Conservation (phyloP, 2,888 invertebrate species). For the Apodemia hepburni region DNA sequence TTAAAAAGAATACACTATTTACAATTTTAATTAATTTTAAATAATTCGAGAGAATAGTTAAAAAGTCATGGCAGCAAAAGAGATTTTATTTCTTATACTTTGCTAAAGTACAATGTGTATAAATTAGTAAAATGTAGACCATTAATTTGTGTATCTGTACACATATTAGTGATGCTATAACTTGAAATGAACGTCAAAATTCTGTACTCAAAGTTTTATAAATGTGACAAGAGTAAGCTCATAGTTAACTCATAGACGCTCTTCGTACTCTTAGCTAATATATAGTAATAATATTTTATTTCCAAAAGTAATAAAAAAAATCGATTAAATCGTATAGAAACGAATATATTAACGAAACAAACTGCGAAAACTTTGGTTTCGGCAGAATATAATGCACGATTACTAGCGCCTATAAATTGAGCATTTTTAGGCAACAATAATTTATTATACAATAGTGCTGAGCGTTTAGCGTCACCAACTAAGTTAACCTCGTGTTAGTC, state of each 20-base stretch:
- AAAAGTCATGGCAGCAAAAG: too few species aligned
- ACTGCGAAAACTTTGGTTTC: constrained; percentile 5
- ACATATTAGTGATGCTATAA: too few species aligned
- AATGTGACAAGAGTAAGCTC: too few species aligned
- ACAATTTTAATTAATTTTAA: too few species aligned
- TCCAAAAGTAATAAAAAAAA: not conserved
- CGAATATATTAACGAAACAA: constrained; percentile 12
- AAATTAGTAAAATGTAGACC: too few species aligned
- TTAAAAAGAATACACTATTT: too few species aligned
- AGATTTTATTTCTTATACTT: too few species aligned
- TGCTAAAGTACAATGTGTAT: too few species aligned
- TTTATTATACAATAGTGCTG: constrained; percentile 3
- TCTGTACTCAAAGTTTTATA: too few species aligned
- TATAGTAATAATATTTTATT: constrained; percentile 5
- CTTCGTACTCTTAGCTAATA: constrained; percentile 3
- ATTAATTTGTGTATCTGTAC: too few species aligned
- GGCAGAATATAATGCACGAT: constrained; percentile 2
- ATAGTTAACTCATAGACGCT: not conserved
- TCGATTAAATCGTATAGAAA: constrained; percentile 4
- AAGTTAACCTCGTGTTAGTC: constrained; percentile 2
- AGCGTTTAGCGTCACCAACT: constrained; percentile 12
- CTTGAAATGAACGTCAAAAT: too few species aligned
- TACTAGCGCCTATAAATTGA: constrained; percentile 10
- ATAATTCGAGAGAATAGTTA: too few species aligned
- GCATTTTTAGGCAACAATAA: constrained; percentile 15